phyloP scores from a whole-genome alignment of 2,797 vertebrate species.

The Chloroceryle amazona region DNA sequence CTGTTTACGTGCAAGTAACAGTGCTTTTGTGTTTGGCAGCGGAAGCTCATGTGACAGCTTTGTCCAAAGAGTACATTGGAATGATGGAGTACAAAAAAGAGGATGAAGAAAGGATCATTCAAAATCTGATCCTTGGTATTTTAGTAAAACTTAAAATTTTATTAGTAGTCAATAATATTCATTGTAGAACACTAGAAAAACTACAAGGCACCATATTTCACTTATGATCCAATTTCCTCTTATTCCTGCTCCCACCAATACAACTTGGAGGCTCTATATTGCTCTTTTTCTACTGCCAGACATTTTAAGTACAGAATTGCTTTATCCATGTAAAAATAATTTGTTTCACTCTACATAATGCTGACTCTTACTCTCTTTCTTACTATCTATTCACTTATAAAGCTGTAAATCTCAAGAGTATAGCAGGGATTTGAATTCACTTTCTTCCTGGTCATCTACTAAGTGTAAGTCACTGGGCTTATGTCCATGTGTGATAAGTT shows the following conservation, averaged over 20 bases:
- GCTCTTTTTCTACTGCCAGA: neutral
- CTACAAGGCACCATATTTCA: neutral
- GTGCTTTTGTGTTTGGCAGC: constrained; percentile 78
- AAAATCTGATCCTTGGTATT: constrained; percentile 92
- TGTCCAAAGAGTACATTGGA: constrained; percentile 90
- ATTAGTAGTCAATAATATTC: neutral
- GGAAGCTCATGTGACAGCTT: constrained; percentile 66
- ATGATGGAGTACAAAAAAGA: constrained; percentile 95
- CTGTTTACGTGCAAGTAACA: neutral
- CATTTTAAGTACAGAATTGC: neutral
- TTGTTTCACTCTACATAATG: neutral
- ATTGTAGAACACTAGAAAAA: neutral
- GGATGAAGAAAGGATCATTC: constrained; percentile 90
- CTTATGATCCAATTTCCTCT: neutral
- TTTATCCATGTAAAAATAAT: neutral
- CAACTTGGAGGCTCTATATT: neutral
- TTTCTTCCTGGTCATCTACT: constrained; percentile 6
- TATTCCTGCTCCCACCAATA: neutral
- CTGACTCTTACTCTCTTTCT: neutral
- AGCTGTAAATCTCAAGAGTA: constrained; percentile 16
- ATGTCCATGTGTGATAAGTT: neutral
- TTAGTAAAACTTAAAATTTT: neutral
- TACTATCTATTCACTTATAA: neutral
- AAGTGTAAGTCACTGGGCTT: neutral
- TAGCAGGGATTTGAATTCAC: neutral